Base-by-base conservation (phyloP, 2,797 vertebrate genomes). In the Oceanodroma leucorhoa region DNA sequence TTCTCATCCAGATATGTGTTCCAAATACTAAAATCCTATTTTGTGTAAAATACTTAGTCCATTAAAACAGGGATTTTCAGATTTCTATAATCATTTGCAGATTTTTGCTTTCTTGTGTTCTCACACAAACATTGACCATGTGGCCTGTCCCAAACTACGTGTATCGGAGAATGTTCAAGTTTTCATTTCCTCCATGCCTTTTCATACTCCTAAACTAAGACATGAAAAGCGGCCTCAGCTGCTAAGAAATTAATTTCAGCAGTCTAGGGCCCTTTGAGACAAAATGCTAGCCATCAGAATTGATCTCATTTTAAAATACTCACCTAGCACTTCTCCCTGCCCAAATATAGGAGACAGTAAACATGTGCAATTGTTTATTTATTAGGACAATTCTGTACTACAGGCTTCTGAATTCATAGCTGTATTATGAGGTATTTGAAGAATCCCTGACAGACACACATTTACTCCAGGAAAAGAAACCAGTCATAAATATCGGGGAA, bases 81-180 rank as follows among this genome's bases (percentile, higher is more conserved):
- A 11, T 70, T 87, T 77, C 76, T 54, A 6, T 60, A 10, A 48
- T 34, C 12, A 60, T 54, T 76, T 89, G 27, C 34, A 50, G 30
- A 34, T n/a, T 32, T 80, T 69, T 89, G n/a, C n/a, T 45, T 55
- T 62, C 53, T 24, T 64, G 32, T 51, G 6, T 84, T 84, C 69
- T 76, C 30, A 38, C 23, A 43, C 0, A 0, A 70, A 38, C 36
- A 30, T 8, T 20, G 27, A 43, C 26, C 6, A 12, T 13, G 30
- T 23, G 12, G 36, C 45, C 65, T 50, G 27, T 30, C 45, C 66
- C 26, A 34, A 43, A 36, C 38, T 3, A 13, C 30, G 24, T n/a
- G 36, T 60, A 34, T 60, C 12, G 6, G 55, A 50, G 45, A 69
- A 43, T 6, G 46, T 23, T 64, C 20, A 38, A 14, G 27, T 58